phyloP scores from a whole-genome alignment of 2,888 invertebrate species.

The Plebejus melissa region DNA sequence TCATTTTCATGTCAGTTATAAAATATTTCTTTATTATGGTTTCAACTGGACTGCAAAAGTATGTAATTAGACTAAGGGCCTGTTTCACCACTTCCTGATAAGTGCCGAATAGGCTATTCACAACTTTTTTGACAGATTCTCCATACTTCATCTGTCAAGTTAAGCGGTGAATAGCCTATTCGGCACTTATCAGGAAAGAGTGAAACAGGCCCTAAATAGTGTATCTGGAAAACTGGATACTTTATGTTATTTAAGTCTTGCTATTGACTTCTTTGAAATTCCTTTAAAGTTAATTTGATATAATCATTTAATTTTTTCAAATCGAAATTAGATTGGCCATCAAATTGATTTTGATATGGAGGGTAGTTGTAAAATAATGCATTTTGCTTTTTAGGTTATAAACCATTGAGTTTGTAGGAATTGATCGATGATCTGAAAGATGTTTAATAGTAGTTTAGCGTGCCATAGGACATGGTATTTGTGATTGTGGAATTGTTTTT shows the following conservation, averaged over 20 bases:
- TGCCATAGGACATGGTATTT: slow-evolving; percentile 46
- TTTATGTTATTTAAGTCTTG: too few species aligned
- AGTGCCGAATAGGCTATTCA: too few species aligned
- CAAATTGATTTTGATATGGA: slow-evolving; percentile 1
- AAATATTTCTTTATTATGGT: not conserved
- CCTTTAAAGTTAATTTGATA: too few species aligned
- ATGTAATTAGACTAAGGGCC: not conserved
- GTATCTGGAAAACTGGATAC: too few species aligned
- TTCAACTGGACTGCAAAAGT: not conserved
- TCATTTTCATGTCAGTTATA: not conserved
- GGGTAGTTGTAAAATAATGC: slow-evolving; percentile 24
- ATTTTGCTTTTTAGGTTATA: slow-evolving; percentile 25
- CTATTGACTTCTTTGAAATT: too few species aligned
- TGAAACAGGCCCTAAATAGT: too few species aligned
- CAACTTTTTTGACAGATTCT: too few species aligned
- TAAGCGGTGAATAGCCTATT: too few species aligned
- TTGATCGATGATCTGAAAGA: slow-evolving; percentile 49
- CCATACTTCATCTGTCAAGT: too few species aligned
- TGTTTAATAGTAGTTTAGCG: slow-evolving; percentile 39
- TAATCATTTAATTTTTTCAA: not conserved
- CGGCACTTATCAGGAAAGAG: too few species aligned
- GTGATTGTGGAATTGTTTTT: slow-evolving; percentile 51
- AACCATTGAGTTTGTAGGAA: slow-evolving; percentile 35
- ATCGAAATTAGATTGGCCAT: not conserved
- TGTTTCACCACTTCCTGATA: too few species aligned